Conservation (phyloP, 2,888 invertebrate genomes). For the Hecatera dysodea region DNA sequence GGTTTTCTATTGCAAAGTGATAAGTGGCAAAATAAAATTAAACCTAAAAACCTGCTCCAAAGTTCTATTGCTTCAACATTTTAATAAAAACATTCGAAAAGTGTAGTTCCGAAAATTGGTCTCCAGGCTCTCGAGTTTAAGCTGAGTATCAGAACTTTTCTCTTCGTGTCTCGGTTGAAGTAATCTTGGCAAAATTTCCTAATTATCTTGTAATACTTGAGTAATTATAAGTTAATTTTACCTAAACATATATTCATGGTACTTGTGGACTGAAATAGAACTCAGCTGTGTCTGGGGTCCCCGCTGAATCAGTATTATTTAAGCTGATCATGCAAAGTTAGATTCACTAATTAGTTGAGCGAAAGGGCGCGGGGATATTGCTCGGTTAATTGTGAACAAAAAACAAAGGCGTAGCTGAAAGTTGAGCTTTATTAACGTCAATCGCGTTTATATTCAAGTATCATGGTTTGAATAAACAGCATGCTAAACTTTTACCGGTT, state of each 20-base stretch:
- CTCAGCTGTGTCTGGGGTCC: conserved; percentile 59
- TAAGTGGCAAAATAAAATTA: neutral
- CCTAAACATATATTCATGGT: conserved; percentile 71
- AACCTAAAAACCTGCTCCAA: neutral
- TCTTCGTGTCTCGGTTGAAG: conserved; percentile 47
- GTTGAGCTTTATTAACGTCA: conserved; percentile 3
- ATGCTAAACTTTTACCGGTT: conserved; percentile 19
- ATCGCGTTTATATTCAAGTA: conserved; percentile 21
- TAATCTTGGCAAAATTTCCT: conserved; percentile 63
- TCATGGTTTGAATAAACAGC: conserved; percentile 9
- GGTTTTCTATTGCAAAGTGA: neutral
- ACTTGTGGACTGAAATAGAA: conserved; percentile 64
- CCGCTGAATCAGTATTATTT: conserved; percentile 74
- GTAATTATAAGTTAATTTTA: conserved; percentile 77
- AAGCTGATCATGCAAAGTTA: conserved; percentile 73
- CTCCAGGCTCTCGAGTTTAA: conserved; percentile 45
- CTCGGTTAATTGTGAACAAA: conserved; percentile 28
- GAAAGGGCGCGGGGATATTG: conserved; percentile 41
- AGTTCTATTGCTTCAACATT: neutral
- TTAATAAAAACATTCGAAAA: conserved; percentile 27
- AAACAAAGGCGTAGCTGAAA: conserved; percentile 21
- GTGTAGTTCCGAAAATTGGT: conserved; percentile 33
- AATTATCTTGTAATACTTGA: conserved; percentile 72
- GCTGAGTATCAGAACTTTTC: conserved; percentile 53
- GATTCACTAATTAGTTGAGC: conserved; percentile 65